phyloP scores from a whole-genome alignment of 2,797 vertebrate species.

The Gephyroberyx darwinii region DNA sequence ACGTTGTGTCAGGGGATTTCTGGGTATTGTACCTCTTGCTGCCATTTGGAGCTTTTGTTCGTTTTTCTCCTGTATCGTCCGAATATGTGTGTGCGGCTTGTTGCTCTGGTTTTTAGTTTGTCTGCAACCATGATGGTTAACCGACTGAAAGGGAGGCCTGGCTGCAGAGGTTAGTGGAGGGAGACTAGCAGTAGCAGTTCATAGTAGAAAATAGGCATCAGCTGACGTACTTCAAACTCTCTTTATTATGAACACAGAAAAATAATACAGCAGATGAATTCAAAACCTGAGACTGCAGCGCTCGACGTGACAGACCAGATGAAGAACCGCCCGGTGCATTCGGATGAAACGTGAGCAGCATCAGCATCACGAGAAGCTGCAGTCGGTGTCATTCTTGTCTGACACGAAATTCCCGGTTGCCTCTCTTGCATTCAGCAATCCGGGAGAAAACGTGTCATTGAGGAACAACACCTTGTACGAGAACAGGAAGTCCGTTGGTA shows the following conservation, averaged over 20 bases:
- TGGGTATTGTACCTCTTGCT: no score
- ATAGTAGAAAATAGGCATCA: background rate
- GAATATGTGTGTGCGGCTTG: no score
- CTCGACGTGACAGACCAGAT: no score
- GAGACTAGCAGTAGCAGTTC: no score
- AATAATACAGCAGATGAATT: no score
- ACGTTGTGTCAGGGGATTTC: no score
- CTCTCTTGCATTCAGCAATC: conserved; percentile 84
- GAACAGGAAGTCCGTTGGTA: no score
- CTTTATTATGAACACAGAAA: conserved; percentile 27
- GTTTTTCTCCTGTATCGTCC: no score
- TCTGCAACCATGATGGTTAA: conserved; percentile 37
- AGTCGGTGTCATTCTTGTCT: conserved; percentile 84
- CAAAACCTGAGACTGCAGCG: no score
- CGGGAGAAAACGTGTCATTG: conserved; percentile 99
- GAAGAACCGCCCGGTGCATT: no score
- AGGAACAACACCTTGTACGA: conserved; percentile 81
- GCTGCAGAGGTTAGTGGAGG: conserved; percentile 60
- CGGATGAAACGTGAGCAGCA: no score
- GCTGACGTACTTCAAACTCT: background rate
- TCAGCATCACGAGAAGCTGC: background rate
- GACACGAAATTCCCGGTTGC: conserved; percentile 98
- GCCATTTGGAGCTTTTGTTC: no score
- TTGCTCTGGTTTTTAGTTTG: conserved; percentile 18
- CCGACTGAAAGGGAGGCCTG: conserved; percentile 56